Percentiles rank a stretch among this genome's conserved stretches.
Conservation (phyloP, 2,797 vertebrate genomes). For the Rachycentron canadum region DNA sequence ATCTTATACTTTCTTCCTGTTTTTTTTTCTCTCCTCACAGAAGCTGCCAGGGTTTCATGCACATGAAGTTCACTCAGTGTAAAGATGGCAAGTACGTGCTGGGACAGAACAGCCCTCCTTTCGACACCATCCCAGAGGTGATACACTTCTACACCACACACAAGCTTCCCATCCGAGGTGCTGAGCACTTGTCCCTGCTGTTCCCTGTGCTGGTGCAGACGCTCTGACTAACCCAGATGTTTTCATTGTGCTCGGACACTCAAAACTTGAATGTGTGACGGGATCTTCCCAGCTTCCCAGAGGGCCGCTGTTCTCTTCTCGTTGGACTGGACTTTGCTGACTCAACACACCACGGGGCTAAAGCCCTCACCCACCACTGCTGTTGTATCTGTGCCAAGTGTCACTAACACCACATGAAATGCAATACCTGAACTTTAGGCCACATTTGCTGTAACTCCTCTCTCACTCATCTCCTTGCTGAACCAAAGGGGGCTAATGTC, state of each 20-base stretch:
- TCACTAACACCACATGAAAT: conserved; percentile 57
- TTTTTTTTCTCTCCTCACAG: conserved; percentile 70
- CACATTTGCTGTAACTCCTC: conserved; percentile 48
- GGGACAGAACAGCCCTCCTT: conserved; percentile 92
- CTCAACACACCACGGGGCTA: conserved; percentile 26
- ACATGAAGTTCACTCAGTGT: conserved; percentile 91
- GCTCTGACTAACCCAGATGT: conserved; percentile 77
- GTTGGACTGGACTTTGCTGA: conserved; percentile 39
- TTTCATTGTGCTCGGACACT: conserved; percentile 44
- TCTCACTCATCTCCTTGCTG: conserved; percentile 25
- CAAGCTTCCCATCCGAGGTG: conserved; percentile 91
- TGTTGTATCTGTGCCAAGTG: conserved; percentile 63
- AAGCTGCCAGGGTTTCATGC: conserved; percentile 96
- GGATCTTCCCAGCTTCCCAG: conserved; percentile 28
- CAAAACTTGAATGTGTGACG: conserved; percentile 67
- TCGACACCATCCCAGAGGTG: conserved; percentile 90
- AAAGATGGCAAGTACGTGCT: conserved; percentile 90
- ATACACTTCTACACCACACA: conserved; percentile 91
- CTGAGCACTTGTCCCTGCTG: conserved; percentile 91
- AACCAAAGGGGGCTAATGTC: conserved; percentile 24
- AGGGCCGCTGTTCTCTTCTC: conserved; percentile 8
- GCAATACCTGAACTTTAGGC: conserved; percentile 62
- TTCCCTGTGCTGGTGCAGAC: conserved; percentile 90
- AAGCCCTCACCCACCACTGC: conserved; percentile 35
- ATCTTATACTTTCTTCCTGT: conserved; percentile 8